Evolutionary conservation across 2,797 vertebrate species (phyloP).

Genomic region (Sitta carolinensis): DNA sequence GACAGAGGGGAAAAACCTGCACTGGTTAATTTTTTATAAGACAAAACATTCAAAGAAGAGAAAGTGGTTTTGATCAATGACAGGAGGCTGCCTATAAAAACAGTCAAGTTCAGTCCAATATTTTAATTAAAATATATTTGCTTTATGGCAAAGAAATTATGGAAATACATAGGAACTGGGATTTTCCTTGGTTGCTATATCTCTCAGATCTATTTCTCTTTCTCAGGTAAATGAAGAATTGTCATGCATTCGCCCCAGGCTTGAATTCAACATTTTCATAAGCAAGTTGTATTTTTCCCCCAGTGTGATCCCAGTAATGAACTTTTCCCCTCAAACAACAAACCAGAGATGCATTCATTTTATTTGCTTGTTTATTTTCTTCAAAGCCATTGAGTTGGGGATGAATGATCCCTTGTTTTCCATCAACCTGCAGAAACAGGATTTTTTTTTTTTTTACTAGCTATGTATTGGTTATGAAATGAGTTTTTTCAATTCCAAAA

Average conservation of each 20-base stretch:
- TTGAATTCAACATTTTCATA: slow-evolving; percentile 35
- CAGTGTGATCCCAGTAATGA: slow-evolving; percentile 33
- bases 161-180: slow-evolving; percentile 40
- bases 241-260: neutral
- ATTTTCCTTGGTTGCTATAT: slow-evolving; percentile 45
- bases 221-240: slow-evolving; percentile 46
- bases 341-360: neutral
- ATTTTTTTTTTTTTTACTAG: neutral
- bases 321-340: slow-evolving; percentile 24
- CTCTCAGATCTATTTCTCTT: slow-evolving; percentile 45
- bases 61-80: slow-evolving; percentile 35
- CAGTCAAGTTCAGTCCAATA: neutral
- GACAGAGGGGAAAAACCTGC: slow-evolving; percentile 3
- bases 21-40: slow-evolving; percentile 54
- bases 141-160: slow-evolving; percentile 30
- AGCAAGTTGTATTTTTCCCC: neutral
- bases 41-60: slow-evolving; percentile 24
- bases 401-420: neutral
- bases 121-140: slow-evolving; percentile 47
- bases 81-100: neutral
- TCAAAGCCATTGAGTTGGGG: neutral
- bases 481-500: neutral
- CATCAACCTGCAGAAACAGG: neutral
- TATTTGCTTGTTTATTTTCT: slow-evolving; percentile 42
- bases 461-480: neutral